Conservation (phyloP, 2,888 invertebrate species). For the Troides aeacus region DNA sequence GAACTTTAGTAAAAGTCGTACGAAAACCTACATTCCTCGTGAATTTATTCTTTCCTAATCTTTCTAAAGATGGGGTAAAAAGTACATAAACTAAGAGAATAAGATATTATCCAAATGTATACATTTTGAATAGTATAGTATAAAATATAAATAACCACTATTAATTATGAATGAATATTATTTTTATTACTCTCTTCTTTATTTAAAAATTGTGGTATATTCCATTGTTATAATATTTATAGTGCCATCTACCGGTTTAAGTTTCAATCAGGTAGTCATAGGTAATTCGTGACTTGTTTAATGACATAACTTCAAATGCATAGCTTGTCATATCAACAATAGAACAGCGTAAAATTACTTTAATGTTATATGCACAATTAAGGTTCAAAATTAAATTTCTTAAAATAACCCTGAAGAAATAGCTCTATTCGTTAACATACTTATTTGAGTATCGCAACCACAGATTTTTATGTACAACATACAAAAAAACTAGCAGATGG, state of each 20-base stretch:
- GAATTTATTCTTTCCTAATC: too few relatives aligned
- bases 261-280: neutral
- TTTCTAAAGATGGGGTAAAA: too few relatives aligned
- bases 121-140: neutral
- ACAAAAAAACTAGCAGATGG: neutral
- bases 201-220: neutral
- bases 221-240: neutral
- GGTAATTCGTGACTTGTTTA: neutral
- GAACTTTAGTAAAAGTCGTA: too few relatives aligned
- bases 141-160: neutral
- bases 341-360: neutral
- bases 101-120: too few relatives aligned
- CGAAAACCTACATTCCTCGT: too few relatives aligned
- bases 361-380: neutral
- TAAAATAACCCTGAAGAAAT: neutral
- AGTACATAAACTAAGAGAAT: too few relatives aligned
- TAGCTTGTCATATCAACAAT: neutral
- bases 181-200: neutral
- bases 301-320: neutral
- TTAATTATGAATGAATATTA: neutral
- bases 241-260: neutral
- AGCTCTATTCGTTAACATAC: too few relatives aligned
- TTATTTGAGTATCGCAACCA: too few relatives aligned
- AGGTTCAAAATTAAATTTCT: neutral
- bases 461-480: neutral